Percentiles rank a stretch among this genome's conserved stretches.
Evolutionary conservation across 2,888 invertebrate species (phyloP).

Genomic region (Agonum fuliginosum): DNA sequence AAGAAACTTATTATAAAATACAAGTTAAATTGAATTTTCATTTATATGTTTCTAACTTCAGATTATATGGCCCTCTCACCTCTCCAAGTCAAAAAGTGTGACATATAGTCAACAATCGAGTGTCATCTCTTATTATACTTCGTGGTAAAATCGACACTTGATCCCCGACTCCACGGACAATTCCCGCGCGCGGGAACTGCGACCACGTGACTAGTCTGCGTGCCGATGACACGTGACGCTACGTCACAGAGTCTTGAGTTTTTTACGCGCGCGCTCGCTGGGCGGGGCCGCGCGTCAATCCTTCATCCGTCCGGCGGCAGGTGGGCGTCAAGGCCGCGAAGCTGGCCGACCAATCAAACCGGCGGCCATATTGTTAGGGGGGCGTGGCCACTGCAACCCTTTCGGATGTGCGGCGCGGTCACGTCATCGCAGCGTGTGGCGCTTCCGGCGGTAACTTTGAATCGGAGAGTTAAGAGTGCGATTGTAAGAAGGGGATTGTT

Average conservation of each 20-base stretch:
- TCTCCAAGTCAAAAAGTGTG: too few relatives aligned
- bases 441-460: slow-evolving; percentile 55
- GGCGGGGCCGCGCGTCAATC: slow-evolving; percentile 70
- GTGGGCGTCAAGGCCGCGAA: slow-evolving; percentile 70
- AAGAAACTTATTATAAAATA: too few relatives aligned
- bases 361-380: slow-evolving; percentile 80
- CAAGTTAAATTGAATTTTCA: too few relatives aligned
- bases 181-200: slow-evolving; percentile 51
- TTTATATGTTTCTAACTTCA: too few relatives aligned
- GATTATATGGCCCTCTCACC: too few relatives aligned
- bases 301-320: slow-evolving; percentile 69
- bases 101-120: too few relatives aligned
- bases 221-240: slow-evolving; percentile 38
- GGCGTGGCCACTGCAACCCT: slow-evolving; percentile 74
- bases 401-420: slow-evolving; percentile 63
- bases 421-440: slow-evolving; percentile 51
- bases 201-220: slow-evolving; percentile 27
- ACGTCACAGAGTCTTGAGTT: slow-evolving; percentile 63
- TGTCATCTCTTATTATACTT: too few relatives aligned
- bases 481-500: background rate
- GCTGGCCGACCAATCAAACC: slow-evolving; percentile 77
- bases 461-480: too few relatives aligned
- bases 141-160: too few relatives aligned
- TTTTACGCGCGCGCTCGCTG: slow-evolving; percentile 65
- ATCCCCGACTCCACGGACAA: too few relatives aligned